Conservation (phyloP, 2,888 invertebrate genomes). For the Mesorhabditis belari region DNA sequence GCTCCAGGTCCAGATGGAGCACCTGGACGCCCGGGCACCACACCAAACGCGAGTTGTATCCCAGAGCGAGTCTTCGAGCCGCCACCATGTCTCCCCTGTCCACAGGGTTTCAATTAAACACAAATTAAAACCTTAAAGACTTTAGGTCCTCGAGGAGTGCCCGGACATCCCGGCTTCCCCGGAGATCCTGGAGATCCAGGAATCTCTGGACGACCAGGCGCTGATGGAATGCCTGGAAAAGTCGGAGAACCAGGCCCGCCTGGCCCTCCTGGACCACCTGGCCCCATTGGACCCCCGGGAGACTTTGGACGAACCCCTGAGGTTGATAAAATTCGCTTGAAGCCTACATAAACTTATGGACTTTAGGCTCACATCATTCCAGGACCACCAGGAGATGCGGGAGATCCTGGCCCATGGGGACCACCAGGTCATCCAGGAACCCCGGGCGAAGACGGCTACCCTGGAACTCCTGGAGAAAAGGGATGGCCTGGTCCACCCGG, state of each 20-base stretch:
- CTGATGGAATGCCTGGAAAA: slow-evolving; percentile 40
- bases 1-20: slow-evolving; percentile 52
- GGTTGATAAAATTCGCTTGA: neutral
- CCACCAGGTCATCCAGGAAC: slow-evolving; percentile 42
- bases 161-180: slow-evolving; percentile 42
- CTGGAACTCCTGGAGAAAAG: slow-evolving; percentile 50
- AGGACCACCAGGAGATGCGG: slow-evolving; percentile 47
- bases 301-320: slow-evolving; percentile 47
- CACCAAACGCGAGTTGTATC: slow-evolving; percentile 53
- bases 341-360: neutral
- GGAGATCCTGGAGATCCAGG: slow-evolving; percentile 48
- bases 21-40: slow-evolving; percentile 51
- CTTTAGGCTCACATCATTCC: slow-evolving; percentile 52
- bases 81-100: slow-evolving; percentile 53
- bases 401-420: slow-evolving; percentile 45
- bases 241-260: slow-evolving; percentile 34
- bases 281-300: slow-evolving; percentile 35
- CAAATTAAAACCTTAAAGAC: slow-evolving; percentile 36
- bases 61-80: slow-evolving; percentile 53
- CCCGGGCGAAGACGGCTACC: slow-evolving; percentile 49
- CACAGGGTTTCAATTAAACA: slow-evolving; percentile 36
- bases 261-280: slow-evolving; percentile 9
- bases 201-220: slow-evolving; percentile 44
- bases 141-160: slow-evolving; percentile 41
- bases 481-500: slow-evolving; percentile 53